Percentiles rank a stretch among this genome's conserved stretches.
Evolutionary conservation across 2,113 vertebrate genomes (phyloP).

Genomic region (Calonectris borealis): DNA sequence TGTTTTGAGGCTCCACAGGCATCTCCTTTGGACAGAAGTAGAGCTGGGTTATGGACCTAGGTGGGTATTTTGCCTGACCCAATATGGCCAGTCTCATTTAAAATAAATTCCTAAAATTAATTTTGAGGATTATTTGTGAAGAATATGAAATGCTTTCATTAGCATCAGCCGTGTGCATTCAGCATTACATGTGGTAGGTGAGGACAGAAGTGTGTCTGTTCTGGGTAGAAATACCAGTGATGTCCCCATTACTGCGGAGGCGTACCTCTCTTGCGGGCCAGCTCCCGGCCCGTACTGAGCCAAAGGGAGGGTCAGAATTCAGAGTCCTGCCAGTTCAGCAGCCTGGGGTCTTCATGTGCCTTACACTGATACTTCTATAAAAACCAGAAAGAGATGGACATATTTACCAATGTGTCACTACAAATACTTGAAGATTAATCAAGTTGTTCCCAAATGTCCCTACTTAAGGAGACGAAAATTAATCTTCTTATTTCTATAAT

Average conservation of each 20-base stretch:
- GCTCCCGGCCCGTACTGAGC: background rate
- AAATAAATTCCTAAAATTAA: background rate
- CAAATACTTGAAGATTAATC: background rate
- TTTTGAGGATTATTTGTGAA: background rate
- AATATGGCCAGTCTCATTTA: background rate
- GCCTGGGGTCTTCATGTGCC: background rate
- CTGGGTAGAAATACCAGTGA: background rate
- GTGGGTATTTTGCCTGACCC: background rate
- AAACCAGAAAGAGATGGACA: background rate
- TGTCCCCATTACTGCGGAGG: background rate
- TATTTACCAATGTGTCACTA: background rate
- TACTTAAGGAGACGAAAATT: background rate
- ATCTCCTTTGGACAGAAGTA: background rate
- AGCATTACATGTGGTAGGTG: background rate
- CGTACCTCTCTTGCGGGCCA: rapidly evolving
- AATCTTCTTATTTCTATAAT: background rate
- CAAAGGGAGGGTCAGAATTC: rapidly evolving
- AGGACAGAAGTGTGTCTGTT: background rate
- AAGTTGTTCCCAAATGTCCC: background rate
- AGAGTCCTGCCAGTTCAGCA: background rate
- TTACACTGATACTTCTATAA: background rate
- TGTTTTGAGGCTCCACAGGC: background rate
- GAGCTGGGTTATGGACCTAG: background rate
- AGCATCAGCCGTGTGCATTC: rapidly evolving
- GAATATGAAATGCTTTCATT: background rate